Conservation (phyloP, 2,113 vertebrate species). For the Numenius arquata region DNA sequence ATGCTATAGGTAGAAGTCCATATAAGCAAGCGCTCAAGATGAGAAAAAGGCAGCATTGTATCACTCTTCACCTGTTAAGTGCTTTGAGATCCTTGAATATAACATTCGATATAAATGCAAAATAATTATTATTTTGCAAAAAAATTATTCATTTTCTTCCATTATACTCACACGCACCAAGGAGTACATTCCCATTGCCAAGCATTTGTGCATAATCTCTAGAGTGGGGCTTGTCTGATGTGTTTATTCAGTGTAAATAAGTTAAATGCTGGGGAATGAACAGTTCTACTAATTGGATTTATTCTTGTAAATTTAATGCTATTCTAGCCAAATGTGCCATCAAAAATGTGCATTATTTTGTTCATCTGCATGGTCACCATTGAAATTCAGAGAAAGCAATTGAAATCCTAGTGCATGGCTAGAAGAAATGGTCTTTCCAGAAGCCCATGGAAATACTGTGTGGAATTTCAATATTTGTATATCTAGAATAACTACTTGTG, state of each 20-base stretch:
- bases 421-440: background rate
- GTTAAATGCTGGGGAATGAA: constrained; percentile 35
- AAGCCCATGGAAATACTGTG: background rate
- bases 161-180: background rate
- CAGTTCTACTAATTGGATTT: constrained; percentile 49
- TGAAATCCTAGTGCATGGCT: background rate
- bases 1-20: background rate
- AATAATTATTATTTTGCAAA: background rate
- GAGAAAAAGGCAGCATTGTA: background rate
- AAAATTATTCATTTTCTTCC: background rate
- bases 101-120: background rate
- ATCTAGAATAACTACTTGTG: background rate
- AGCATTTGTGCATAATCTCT: background rate
- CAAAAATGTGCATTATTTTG: constrained; percentile 57
- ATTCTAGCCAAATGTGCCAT: constrained; percentile 37
- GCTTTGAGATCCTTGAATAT: background rate
- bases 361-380: constrained; percentile 26
- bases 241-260: constrained; percentile 64
- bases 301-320: constrained; percentile 50
- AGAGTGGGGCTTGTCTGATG: constrained; percentile 34
- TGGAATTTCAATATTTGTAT: constrained; percentile 5
- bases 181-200: constrained; percentile 6
- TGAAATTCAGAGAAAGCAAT: constrained; percentile 21
- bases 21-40: background rate
- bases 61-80: background rate